These are phyloP conservation scores for Pipistrellus pygmaeus DNA, from an alignment of 2,797 vertebrate genomes.

Conservation along the genomic window DNA sequence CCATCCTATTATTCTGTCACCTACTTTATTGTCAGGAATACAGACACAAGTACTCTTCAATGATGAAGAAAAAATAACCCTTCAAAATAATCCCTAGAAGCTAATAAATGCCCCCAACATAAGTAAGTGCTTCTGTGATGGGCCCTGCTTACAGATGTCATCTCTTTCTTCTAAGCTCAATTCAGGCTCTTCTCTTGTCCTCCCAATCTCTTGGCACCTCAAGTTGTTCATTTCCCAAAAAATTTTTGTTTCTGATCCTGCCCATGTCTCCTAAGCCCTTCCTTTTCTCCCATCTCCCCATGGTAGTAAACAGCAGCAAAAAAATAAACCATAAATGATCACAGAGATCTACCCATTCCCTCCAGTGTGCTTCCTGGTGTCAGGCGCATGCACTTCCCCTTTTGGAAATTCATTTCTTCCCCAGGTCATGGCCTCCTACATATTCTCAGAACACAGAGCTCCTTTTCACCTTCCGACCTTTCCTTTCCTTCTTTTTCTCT, in stretches of 20 bases:
- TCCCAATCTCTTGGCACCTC: background rate
- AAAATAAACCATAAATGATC: background rate
- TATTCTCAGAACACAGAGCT: background rate
- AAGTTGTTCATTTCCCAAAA: constrained; percentile 2
- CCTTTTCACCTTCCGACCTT: background rate
- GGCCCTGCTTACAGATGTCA: background rate
- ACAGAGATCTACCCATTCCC: background rate
- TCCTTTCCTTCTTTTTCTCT: constrained; percentile 47
- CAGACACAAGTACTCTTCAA: background rate
- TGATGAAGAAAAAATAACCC: background rate
- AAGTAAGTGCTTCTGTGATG: background rate
- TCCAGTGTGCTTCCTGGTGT: background rate
- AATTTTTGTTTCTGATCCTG: constrained; percentile 14
- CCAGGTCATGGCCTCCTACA: background rate
- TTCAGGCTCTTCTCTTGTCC: background rate
- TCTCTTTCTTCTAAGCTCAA: background rate
- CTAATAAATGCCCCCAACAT: background rate
- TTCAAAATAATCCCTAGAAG: background rate
- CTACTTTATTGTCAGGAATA: background rate
- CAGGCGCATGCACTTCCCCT: background rate
- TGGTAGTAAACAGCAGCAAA: background rate
- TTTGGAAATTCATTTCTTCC: constrained; percentile 15
- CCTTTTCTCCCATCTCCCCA: background rate
- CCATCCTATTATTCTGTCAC: background rate
- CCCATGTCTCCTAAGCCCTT: background rate